A percentile compares a stretch with the other conserved stretches of the same genome.
These are phyloP conservation scores for Cylloceria caligata DNA, from an alignment of 2,888 invertebrate genomes.

Conservation along the genomic window DNA sequence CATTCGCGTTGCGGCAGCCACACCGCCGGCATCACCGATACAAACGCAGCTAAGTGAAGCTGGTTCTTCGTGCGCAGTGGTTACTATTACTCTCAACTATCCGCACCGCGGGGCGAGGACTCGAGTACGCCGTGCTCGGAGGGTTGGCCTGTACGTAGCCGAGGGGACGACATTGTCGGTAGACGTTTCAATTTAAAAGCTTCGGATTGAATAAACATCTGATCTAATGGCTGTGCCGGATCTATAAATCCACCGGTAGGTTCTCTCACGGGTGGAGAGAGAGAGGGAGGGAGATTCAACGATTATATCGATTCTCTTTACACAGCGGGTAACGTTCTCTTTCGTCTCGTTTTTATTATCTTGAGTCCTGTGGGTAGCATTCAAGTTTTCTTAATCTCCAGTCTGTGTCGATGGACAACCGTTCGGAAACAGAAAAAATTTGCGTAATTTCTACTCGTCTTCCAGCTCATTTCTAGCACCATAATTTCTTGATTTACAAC, in stretches of 20 bases:
- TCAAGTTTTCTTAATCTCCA: background rate
- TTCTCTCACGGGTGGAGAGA: constrained; percentile 11
- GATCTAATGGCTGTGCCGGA: constrained; percentile 72
- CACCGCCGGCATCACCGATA: constrained; percentile 10
- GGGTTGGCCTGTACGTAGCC: constrained; percentile 34
- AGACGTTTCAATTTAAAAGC: constrained; percentile 81
- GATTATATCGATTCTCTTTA: constrained; percentile 57
- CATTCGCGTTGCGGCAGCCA: constrained; percentile 29
- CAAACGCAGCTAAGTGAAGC: constrained; percentile 23
- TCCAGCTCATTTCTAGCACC: background rate
- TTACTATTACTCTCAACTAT: constrained; percentile 5
- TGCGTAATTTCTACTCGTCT: constrained; percentile 1
- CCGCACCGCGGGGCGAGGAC: constrained; percentile 3
- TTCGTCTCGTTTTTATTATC: constrained; percentile 33
- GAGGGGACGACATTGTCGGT: constrained; percentile 72
- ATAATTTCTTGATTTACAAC: constrained; percentile 44
- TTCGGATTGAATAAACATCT: constrained; percentile 75
- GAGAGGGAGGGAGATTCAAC: constrained; percentile 38
- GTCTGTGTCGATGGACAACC: background rate
- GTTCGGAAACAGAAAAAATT: constrained; percentile 6
- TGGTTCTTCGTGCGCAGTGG: background rate
- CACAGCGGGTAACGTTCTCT: constrained; percentile 16
- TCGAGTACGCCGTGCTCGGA: background rate
- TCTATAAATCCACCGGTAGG: constrained; percentile 76
- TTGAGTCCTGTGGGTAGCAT: background rate